These are phyloP conservation scores for Galleria mellonella DNA, from an alignment of 1,140 invertebrate genomes.

Conservation along the genomic window DNA sequence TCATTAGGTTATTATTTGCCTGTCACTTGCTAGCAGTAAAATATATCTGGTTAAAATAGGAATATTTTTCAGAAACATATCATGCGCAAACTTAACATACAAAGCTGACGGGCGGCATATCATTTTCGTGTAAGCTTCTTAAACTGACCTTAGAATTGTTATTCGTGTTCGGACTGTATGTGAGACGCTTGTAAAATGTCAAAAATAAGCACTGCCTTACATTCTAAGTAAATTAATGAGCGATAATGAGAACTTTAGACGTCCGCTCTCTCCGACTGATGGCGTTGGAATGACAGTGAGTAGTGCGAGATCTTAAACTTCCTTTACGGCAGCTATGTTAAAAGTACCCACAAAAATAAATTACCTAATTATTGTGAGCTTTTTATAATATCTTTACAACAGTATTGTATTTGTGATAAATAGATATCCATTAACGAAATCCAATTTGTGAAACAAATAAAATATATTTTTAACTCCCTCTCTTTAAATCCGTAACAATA, in stretches of 20 bases:
- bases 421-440: slow-evolving; percentile 28
- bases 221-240: slow-evolving; percentile 45
- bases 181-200: slow-evolving; percentile 40
- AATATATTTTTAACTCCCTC: slow-evolving; percentile 20
- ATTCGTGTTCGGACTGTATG: slow-evolving; percentile 16
- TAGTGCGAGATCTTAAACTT: slow-evolving; percentile 18
- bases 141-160: slow-evolving; percentile 19
- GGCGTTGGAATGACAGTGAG: slow-evolving; percentile 26
- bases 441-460: slow-evolving; percentile 46
- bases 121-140: slow-evolving; percentile 37
- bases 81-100: slow-evolving; percentile 43
- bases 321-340: slow-evolving; percentile 41
- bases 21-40: no score
- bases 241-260: slow-evolving; percentile 25
- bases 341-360: slow-evolving; percentile 31
- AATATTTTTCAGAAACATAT: slow-evolving; percentile 42
- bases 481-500: slow-evolving; percentile 23
- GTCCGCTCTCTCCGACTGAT: slow-evolving; percentile 33
- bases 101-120: slow-evolving; percentile 52
- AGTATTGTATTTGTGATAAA: slow-evolving; percentile 60
- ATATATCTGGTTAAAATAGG: background rate
- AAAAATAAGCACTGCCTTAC: slow-evolving; percentile 65
- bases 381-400: slow-evolving; percentile 62
- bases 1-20: no score
- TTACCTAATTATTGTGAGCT: slow-evolving; percentile 48